Evolutionary conservation across 2,888 invertebrate genomes (phyloP).

Genomic region (Labia minor): DNA sequence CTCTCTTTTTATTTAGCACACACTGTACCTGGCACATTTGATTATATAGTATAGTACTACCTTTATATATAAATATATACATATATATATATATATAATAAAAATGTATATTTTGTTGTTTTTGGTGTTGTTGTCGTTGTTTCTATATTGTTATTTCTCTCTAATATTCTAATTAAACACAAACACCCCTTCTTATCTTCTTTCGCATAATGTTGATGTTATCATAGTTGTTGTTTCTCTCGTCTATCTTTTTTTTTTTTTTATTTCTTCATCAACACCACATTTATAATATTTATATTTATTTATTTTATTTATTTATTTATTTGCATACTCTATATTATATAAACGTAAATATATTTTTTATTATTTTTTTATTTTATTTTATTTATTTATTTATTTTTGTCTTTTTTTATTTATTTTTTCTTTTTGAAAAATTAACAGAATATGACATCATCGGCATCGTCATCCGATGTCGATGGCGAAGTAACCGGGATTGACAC

Average conservation of each 20-base stretch:
- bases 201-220: background rate
- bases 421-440: background rate
- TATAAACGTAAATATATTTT: too few relatives aligned
- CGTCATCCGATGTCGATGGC: conserved; percentile 36
- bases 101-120: too few relatives aligned
- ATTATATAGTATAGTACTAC: too few relatives aligned
- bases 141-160: too few relatives aligned
- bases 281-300: conserved; percentile 17
- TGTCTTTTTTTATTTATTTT: background rate
- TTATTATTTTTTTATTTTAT: conserved; percentile 14
- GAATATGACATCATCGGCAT: background rate
- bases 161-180: too few relatives aligned
- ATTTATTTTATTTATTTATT: conserved; percentile 13
- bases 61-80: too few relatives aligned
- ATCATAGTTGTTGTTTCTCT: background rate
- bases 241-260: conserved; percentile 4
- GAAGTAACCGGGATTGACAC: conserved; percentile 44
- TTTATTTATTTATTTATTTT: background rate
- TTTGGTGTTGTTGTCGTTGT: too few relatives aligned
- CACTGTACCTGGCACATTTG: too few relatives aligned
- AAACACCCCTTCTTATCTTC: background rate
- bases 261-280: conserved; percentile 1
- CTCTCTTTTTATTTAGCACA: too few relatives aligned
- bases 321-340: too few relatives aligned
- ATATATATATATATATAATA: too few relatives aligned